Conservation (phyloP, 2,888 invertebrate genomes). For the Sympetrum striolatum region DNA sequence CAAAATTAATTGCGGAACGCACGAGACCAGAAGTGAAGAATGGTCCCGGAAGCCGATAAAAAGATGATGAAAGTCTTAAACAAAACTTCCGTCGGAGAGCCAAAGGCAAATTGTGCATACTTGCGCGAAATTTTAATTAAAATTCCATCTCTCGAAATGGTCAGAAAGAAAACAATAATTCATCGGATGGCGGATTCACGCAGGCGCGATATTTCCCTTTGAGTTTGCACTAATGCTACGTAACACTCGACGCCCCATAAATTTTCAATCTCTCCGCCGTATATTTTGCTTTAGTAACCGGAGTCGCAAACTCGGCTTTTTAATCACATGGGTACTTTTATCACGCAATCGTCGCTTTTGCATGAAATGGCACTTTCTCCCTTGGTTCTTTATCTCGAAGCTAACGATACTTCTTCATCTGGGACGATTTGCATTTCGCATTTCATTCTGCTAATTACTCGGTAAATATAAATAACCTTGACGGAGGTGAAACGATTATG, state of each 20-base stretch:
- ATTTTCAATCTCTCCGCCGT: no score
- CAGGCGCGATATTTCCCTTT: not conserved
- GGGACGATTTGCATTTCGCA: not conserved
- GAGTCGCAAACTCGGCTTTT: no score
- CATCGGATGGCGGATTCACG: not conserved
- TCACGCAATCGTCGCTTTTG: no score
- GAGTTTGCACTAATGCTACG: not conserved
- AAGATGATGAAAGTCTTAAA: not conserved
- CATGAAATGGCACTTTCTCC: no score
- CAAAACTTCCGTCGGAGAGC: conserved; percentile 14
- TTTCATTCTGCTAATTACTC: not conserved
- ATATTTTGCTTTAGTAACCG: no score
- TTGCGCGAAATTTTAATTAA: conserved; percentile 26
- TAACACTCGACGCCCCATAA: not conserved
- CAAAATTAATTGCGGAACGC: not conserved
- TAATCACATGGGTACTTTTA: no score
- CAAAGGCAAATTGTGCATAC: not conserved
- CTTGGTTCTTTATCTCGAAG: not conserved
- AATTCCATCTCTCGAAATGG: not conserved
- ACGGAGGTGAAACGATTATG: no score
- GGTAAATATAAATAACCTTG: not conserved
- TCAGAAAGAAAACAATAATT: not conserved
- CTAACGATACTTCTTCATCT: not conserved
- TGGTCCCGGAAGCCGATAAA: not conserved
- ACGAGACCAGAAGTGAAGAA: not conserved